Base-by-base conservation (phyloP, 2,888 invertebrate species). In the Thera obeliscata region DNA sequence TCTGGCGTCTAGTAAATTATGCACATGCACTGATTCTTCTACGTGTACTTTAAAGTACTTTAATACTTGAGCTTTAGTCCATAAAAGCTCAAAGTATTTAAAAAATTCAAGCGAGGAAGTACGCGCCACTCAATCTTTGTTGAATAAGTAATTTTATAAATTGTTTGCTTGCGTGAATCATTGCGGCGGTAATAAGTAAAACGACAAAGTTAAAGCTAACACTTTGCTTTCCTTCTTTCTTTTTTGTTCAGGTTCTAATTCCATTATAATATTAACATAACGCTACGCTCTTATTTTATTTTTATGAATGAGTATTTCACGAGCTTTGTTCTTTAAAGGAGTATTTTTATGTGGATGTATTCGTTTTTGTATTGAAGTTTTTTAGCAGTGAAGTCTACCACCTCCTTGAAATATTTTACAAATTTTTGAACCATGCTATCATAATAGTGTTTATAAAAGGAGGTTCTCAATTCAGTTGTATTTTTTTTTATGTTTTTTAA, bases 51-150 rank as follows among this genome's bases (percentile, higher is more conserved):
- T 22, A 22, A 22, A 22, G 22, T 22, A 22, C 22, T 22, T 22
- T 22, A 22, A 22, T 41, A 41, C 41, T 41, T 41, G 6, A 46
- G 9, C 43, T 9, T 5, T 46, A 22, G 41, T 41, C 41, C 5
- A 41, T 12, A 46, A 55, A 61, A 54, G 48, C 48, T 49, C 43
- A 56, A 58, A 33, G 49, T 65, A 62, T 76, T 82, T 80, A 79
- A 84, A 85, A 57, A 85, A 87, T 85, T 80, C 79, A 78, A 78
- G 70, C 72, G 65, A 71, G 69, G 65, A 67, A 72, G 74, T 73
- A 71, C 68, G 69, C 74, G 75, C 74, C 72, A 71, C 72, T 72
- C 66, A 75, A 75, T 74, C 73, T 71, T 62, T 71, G 71, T 73
- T 72, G 74, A 74, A 74, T 74, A 71, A 65, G 66, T 72, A 73